Conservation (phyloP, 2,797 vertebrate genomes). For the Aulostomus chinensis region DNA sequence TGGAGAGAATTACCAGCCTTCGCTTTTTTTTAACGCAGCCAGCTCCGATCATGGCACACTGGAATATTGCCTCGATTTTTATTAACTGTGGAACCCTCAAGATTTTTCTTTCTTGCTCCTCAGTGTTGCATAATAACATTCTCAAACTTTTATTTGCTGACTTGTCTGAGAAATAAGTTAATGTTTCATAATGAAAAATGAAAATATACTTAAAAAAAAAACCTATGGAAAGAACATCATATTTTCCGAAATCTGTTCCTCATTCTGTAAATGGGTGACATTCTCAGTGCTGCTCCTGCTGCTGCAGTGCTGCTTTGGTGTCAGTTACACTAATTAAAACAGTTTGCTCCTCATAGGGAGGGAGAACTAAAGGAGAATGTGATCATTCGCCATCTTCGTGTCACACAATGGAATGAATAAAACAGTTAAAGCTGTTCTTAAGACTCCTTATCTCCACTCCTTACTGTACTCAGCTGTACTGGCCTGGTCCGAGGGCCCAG, state of each 20-base stretch:
- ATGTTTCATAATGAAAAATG: slow-evolving; percentile 8
- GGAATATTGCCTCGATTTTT: background rate
- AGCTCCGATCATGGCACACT: background rate
- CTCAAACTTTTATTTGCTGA: slow-evolving; percentile 30
- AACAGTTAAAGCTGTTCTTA: background rate
- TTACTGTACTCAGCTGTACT: slow-evolving; percentile 48
- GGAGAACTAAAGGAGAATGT: slow-evolving; percentile 30
- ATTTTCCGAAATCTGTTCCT: slow-evolving; percentile 23
- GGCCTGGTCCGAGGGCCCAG: slow-evolving; percentile 33
- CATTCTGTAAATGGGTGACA: slow-evolving; percentile 7
- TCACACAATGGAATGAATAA: slow-evolving; percentile 19
- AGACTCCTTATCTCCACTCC: slow-evolving; percentile 20
- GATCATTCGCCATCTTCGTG: slow-evolving; percentile 34
- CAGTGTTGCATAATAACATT: slow-evolving; percentile 27
- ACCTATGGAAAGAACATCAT: slow-evolving; percentile 27
- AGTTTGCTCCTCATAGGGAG: slow-evolving; percentile 24
- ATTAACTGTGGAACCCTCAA: slow-evolving; percentile 24
- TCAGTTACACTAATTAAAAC: slow-evolving; percentile 51
- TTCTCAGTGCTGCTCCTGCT: background rate
- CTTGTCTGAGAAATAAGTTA: slow-evolving; percentile 17
- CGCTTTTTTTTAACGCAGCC: slow-evolving; percentile 39
- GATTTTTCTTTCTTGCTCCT: slow-evolving; percentile 24
- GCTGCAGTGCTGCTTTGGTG: slow-evolving; percentile 21
- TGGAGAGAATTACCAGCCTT: slow-evolving; percentile 39
- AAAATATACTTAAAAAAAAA: slow-evolving; percentile 21